Evolutionary conservation across 2,113 vertebrate species (phyloP), one percentile per base, ranked within the genome.

Genomic region (Rutilus rutilus): DNA sequence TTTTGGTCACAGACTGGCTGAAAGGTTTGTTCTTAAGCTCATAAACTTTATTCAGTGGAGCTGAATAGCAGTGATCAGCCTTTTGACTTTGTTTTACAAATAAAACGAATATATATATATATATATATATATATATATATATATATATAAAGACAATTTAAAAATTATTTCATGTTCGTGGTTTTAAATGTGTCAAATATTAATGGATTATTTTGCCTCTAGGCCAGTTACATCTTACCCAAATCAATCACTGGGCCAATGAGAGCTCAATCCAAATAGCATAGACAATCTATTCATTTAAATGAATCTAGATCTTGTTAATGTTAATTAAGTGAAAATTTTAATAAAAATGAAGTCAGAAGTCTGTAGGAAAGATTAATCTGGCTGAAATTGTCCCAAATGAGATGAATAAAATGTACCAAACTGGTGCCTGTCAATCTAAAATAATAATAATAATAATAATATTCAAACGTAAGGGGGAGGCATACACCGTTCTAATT

Each of bases 281-380:
- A 82, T 42, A 77, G 82, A 88, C 85, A 86, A 85, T 86, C 76
- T 86, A 78, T 76, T 77, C 27, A 77, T 76, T 33, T 42, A 75
- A 88, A 81, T 45, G 25, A 52, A 78, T 78, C 17, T 54, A 30
- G 14, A 86, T n/a, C 25, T 47, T 47, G 4, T 19, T n/a, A 17
- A 15, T 15, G 27, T 19, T 67, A 67, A 33, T 33, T 67, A 69
- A 36, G 65, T 39, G 33, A 69, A 69, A 36, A 69, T 4, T 7
- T 1, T 15, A 30, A 30, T 65, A 14, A 30, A 65, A 65, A 50
- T 50, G n/a, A n/a, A n/a, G n/a, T n/a, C n/a, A 7, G 0, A 52
- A 19, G 5, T 4, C 42, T 9, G 19, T 9, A 42, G 3, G 12
- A 17, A 23, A 47, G 42, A 74, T 45, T 12, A 25, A 76, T 50